Conservation (phyloP, 2,888 invertebrate genomes). For the Nysson spinosus region DNA sequence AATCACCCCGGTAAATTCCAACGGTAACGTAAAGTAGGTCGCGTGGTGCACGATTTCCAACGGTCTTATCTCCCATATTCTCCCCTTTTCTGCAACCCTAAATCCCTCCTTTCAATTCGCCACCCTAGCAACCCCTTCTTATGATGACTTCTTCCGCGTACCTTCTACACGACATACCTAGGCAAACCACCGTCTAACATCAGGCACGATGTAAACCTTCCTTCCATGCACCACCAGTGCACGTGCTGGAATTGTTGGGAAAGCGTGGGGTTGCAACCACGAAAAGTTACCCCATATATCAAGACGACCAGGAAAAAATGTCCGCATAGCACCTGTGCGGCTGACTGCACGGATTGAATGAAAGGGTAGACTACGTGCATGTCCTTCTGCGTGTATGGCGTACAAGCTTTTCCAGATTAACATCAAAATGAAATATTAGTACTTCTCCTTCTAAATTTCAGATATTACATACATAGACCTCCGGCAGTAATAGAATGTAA, state of each 20-base stretch:
- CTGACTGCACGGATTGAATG: conserved; percentile 19
- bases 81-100: conserved; percentile 4
- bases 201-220: too few species aligned
- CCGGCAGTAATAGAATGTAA: too few species aligned
- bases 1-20: conserved; percentile 50
- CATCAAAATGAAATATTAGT: too few species aligned
- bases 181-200: conserved; percentile 36
- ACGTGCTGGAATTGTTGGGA: neutral
- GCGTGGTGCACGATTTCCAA: conserved; percentile 37
- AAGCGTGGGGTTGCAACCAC: conserved; percentile 1
- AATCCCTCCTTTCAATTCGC: conserved; percentile 11
- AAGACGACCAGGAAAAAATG: conserved; percentile 11
- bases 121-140: neutral
- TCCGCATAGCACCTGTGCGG: conserved; percentile 1
- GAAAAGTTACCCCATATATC: conserved; percentile 37
- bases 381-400: neutral
- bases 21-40: conserved; percentile 49
- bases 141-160: neutral
- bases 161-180: conserved; percentile 8
- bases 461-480: too few species aligned
- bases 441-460: too few species aligned
- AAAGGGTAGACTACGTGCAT: conserved; percentile 12
- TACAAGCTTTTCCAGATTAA: neutral
- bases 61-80: conserved; percentile 15
- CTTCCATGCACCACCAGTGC: too few species aligned